A percentile compares a stretch with the other conserved stretches of the same genome.
Conservation (phyloP, 1,140 invertebrate genomes). For the Drosophila elegans region DNA sequence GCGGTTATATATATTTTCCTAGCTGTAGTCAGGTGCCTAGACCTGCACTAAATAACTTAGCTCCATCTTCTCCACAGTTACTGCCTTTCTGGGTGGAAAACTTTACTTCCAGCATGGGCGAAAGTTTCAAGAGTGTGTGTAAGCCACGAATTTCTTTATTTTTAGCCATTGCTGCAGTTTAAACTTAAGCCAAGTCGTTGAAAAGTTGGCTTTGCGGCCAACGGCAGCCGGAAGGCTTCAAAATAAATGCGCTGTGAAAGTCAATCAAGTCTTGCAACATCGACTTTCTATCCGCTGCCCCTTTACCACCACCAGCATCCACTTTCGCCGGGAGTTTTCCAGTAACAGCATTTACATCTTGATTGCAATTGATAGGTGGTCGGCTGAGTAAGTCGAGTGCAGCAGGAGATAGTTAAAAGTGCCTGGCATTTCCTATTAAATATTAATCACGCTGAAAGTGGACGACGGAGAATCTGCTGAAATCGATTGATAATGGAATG, state of each 20-base stretch:
- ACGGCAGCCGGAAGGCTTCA: conserved; percentile 35
- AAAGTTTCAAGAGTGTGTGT: conserved; percentile 31
- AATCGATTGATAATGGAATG: conserved; percentile 11
- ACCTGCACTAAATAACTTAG: conserved; percentile 43
- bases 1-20: conserved; percentile 27
- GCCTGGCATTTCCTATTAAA: conserved; percentile 41
- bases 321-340: conserved; percentile 22
- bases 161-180: conserved; percentile 54
- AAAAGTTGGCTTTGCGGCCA: conserved; percentile 69
- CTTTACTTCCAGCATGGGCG: conserved; percentile 7
- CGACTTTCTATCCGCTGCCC: conserved; percentile 27
- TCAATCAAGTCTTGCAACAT: conserved; percentile 81
- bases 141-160: conserved; percentile 50
- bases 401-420: conserved; percentile 28
- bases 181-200: conserved; percentile 80
- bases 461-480: conserved; percentile 10
- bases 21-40: conserved; percentile 25
- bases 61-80: conserved; percentile 7
- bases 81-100: conserved; percentile 15
- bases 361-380: conserved; percentile 60
- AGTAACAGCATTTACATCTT: conserved; percentile 52
- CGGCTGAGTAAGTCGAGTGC: conserved; percentile 15
- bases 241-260: conserved; percentile 81
- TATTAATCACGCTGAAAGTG: conserved; percentile 38
- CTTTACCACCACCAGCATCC: neutral